Evolutionary conservation across 2,888 invertebrate species (phyloP).

Genomic region (Orchesellides sinensis): DNA sequence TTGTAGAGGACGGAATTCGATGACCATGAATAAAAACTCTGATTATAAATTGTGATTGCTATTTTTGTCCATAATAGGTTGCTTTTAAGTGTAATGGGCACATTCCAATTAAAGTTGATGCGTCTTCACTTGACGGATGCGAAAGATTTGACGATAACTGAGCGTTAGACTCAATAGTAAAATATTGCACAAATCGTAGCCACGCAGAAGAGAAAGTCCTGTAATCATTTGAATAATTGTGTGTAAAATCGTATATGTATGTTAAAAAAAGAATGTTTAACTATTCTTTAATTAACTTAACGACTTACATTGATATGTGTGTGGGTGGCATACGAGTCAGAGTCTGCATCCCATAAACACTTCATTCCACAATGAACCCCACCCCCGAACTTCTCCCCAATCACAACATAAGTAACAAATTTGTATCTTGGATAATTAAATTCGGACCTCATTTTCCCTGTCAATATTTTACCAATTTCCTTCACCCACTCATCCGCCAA

Average conservation of each 20-base stretch:
- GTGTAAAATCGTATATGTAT: too few relatives aligned
- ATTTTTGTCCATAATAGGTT: too few relatives aligned
- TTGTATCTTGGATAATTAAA: conserved; percentile 73
- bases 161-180: conserved; percentile 71
- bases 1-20: too few relatives aligned
- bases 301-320: conserved; percentile 70
- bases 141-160: too few relatives aligned
- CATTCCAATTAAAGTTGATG: too few relatives aligned
- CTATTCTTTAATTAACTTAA: conserved; percentile 45
- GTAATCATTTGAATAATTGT: conserved; percentile 13
- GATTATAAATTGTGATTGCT: too few relatives aligned
- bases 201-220: conserved; percentile 70
- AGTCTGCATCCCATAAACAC: conserved; percentile 72
- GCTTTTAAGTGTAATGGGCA: too few relatives aligned
- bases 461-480: conserved; percentile 66
- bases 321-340: conserved; percentile 72
- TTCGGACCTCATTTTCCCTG: conserved; percentile 55
- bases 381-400: conserved; percentile 72
- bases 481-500: conserved; percentile 67
- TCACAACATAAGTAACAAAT: conserved; percentile 63
- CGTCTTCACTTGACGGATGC: too few relatives aligned
- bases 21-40: too few relatives aligned
- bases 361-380: conserved; percentile 73
- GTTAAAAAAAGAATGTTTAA: background rate
- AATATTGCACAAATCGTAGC: conserved; percentile 72